Evolutionary conservation across 2,888 invertebrate species (phyloP).

Genomic region (Tiliacea citrago): DNA sequence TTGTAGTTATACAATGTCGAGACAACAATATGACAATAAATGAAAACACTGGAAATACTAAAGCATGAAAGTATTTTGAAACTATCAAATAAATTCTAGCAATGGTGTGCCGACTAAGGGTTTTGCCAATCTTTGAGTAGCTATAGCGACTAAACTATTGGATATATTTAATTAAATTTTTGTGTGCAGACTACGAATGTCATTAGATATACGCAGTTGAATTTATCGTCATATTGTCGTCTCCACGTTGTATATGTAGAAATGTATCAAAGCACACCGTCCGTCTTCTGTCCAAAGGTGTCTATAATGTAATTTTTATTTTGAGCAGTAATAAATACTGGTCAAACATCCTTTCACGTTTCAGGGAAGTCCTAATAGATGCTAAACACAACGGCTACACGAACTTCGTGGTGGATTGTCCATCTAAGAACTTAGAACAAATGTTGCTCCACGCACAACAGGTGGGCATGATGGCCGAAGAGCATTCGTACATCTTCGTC

Average conservation of each 20-base stretch:
- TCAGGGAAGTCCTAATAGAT: slow-evolving; percentile 92
- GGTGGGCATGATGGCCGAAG: slow-evolving; percentile 95
- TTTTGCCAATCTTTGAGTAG: no score
- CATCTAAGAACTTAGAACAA: slow-evolving; percentile 87
- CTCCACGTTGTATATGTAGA: not conserved
- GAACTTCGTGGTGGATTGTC: slow-evolving; percentile 95
- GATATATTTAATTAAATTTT: no score
- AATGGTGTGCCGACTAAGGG: no score
- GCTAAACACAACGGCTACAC: slow-evolving; percentile 93
- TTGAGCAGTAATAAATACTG: not conserved
- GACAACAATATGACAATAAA: no score
- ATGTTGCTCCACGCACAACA: slow-evolving; percentile 93
- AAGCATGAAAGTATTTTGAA: no score
- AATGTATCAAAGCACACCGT: not conserved
- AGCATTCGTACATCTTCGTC: slow-evolving; percentile 94
- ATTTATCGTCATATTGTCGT: no score
- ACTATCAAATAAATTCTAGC: no score
- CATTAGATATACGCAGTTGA: no score
- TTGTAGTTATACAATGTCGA: no score
- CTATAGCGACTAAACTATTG: no score
- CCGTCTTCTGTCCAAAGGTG: not conserved
- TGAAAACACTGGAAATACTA: no score
- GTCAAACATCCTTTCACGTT: slow-evolving; percentile 58
- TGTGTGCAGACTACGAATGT: no score
- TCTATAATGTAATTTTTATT: not conserved